phyloP scores from a whole-genome alignment of 2,797 vertebrate genomes.

The Valencia hispanica region DNA sequence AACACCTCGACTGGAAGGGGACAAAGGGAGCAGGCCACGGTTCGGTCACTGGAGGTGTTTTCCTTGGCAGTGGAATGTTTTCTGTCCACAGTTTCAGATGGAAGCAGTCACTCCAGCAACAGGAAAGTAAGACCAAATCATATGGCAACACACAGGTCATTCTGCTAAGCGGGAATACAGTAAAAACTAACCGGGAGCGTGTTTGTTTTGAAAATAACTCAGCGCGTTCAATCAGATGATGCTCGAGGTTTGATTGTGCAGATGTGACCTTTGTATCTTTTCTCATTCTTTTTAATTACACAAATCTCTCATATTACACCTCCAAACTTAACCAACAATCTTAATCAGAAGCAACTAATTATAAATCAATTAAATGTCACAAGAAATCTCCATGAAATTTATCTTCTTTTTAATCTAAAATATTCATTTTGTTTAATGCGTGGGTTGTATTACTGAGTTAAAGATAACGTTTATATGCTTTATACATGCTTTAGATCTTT shows the following conservation, averaged over 20 bases:
- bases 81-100: conserved; percentile 74
- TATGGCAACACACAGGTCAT: conserved; percentile 69
- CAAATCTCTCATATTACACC: conserved; percentile 34
- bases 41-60: conserved; percentile 79
- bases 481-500: not conserved
- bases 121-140: conserved; percentile 84
- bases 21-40: conserved; percentile 70
- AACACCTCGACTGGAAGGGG: conserved; percentile 65
- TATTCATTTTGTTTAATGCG: not conserved
- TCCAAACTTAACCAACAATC: conserved; percentile 33
- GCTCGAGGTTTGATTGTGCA: conserved; percentile 51
- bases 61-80: conserved; percentile 80
- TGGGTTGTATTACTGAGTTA: not conserved
- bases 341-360: conserved; percentile 39
- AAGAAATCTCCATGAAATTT: conserved; percentile 14
- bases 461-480: not conserved
- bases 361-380: not conserved
- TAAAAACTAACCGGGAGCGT: conserved; percentile 38
- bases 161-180: conserved; percentile 51
- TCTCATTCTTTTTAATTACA: conserved; percentile 38
- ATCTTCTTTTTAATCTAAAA: not conserved
- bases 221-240: conserved; percentile 41
- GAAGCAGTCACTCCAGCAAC: conserved; percentile 79
- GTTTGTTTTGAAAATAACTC: conserved; percentile 43
- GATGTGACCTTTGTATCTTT: conserved; percentile 52